phyloP scores from a whole-genome alignment of 1,140 invertebrate genomes.

The Megalonaias nervosa region DNA sequence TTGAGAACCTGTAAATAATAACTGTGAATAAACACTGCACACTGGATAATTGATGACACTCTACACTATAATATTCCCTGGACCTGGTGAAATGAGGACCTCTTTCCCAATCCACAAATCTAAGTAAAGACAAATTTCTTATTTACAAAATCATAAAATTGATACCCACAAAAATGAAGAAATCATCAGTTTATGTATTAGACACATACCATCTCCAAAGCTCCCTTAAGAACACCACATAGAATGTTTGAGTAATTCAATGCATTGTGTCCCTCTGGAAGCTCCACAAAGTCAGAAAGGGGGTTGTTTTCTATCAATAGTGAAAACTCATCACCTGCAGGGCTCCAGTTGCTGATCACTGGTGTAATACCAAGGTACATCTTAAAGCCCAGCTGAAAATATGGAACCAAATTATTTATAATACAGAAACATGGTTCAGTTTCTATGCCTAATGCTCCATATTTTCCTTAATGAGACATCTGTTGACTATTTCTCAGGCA shows the following conservation, averaged over 20 bases:
- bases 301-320: slow-evolving; percentile 96
- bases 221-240: slow-evolving; percentile 88
- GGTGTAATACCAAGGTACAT: slow-evolving; percentile 94
- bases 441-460: too few relatives aligned
- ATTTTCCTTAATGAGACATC: too few relatives aligned
- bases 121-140: too few relatives aligned
- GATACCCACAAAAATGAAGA: too few relatives aligned
- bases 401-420: slow-evolving; percentile 19
- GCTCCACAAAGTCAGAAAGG: slow-evolving; percentile 98
- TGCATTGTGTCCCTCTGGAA: slow-evolving; percentile 88
- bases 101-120: too few relatives aligned
- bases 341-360: slow-evolving; percentile 93
- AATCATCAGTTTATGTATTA: background rate
- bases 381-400: slow-evolving; percentile 81
- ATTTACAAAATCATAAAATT: too few relatives aligned
- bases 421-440: background rate
- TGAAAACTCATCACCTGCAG: slow-evolving; percentile 96
- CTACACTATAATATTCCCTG: too few relatives aligned
- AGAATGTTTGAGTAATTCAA: slow-evolving; percentile 97
- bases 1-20: too few relatives aligned
- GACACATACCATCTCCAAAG: slow-evolving; percentile 93
- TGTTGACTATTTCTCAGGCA: too few relatives aligned
- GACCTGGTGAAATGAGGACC: too few relatives aligned
- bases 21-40: too few relatives aligned
- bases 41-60: too few relatives aligned